Percentiles rank a stretch among this genome's conserved stretches.
Conservation (phyloP, 2,113 vertebrate species). For the Puntigrus tetrazona region DNA sequence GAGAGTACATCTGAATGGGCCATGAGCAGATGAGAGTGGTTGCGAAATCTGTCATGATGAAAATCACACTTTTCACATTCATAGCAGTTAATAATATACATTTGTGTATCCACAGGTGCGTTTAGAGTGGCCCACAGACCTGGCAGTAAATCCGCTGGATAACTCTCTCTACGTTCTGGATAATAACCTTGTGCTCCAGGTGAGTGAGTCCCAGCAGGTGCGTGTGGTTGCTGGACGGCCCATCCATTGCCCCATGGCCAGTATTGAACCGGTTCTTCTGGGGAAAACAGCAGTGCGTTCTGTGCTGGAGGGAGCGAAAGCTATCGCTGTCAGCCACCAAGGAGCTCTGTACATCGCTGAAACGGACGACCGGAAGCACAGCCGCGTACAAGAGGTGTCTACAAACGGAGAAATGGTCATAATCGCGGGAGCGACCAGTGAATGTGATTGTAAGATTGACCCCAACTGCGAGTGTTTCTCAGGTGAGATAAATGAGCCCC, state of each 20-base stretch:
- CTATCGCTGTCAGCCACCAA: conserved; percentile 91
- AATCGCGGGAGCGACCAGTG: conserved; percentile 88
- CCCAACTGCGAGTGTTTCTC: conserved; percentile 98
- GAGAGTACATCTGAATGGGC: neutral
- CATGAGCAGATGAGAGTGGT: neutral
- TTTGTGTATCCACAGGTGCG: conserved; percentile 80
- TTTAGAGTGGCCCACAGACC: conserved; percentile 96
- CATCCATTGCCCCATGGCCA: conserved; percentile 95
- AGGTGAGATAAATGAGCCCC: conserved; percentile 72
- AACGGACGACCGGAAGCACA: conserved; percentile 95
- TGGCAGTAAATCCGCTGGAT: conserved; percentile 93
- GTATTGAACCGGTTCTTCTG: conserved; percentile 88
- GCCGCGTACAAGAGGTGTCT: conserved; percentile 95
- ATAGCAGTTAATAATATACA: neutral
- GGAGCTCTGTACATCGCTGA: conserved; percentile 93
- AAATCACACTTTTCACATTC: neutral
- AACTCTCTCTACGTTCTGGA: conserved; percentile 96
- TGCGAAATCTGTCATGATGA: neutral
- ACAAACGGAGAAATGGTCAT: conserved; percentile 94
- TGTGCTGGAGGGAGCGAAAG: conserved; percentile 90
- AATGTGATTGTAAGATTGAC: conserved; percentile 99
- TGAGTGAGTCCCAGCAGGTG: conserved; percentile 87
- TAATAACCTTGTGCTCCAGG: conserved; percentile 97
- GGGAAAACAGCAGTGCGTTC: conserved; percentile 89
- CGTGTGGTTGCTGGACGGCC: conserved; percentile 93